These are phyloP conservation scores for Cybosia mesomella DNA, from an alignment of 2,888 invertebrate genomes.

Conservation along the genomic window DNA sequence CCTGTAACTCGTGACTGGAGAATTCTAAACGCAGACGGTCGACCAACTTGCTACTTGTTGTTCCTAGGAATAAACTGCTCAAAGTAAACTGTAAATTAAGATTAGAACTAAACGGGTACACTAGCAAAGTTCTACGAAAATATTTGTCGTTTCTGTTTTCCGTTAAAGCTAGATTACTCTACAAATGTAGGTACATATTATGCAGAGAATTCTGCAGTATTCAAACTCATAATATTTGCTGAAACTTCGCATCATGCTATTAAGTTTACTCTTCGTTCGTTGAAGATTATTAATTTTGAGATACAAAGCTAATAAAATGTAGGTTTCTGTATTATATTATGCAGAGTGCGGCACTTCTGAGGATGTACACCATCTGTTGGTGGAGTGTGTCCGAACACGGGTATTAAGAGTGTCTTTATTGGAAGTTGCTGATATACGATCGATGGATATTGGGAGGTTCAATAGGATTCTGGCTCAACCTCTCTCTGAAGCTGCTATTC, in stretches of 20 bases:
- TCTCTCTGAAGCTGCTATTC: too few species aligned
- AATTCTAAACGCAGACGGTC: conserved; percentile 7
- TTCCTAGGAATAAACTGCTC: conserved; percentile 59
- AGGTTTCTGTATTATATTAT: background rate
- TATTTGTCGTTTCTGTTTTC: conserved; percentile 70
- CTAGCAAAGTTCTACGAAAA: conserved; percentile 64
- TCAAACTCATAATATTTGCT: conserved; percentile 45
- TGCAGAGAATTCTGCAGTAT: conserved; percentile 35
- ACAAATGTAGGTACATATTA: conserved; percentile 43
- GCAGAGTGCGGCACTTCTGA: too few species aligned
- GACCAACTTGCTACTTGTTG: conserved; percentile 57
- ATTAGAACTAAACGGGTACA: conserved; percentile 69
- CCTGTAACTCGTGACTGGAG: conserved; percentile 32
- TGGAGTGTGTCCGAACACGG: too few species aligned
- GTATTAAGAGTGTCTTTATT: too few species aligned
- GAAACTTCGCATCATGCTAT: conserved; percentile 38
- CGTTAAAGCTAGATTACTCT: conserved; percentile 42
- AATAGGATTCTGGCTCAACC: too few species aligned
- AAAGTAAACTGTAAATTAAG: conserved; percentile 72
- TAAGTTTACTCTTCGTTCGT: conserved; percentile 33
- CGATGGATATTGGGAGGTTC: too few species aligned
- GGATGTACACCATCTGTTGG: too few species aligned
- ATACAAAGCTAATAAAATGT: background rate
- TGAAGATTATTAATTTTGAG: background rate
- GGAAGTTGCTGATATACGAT: too few species aligned